Base-by-base conservation (phyloP, 37 sponge, comb jelly and placozoan species). In the Eunapius fragilis region DNA sequence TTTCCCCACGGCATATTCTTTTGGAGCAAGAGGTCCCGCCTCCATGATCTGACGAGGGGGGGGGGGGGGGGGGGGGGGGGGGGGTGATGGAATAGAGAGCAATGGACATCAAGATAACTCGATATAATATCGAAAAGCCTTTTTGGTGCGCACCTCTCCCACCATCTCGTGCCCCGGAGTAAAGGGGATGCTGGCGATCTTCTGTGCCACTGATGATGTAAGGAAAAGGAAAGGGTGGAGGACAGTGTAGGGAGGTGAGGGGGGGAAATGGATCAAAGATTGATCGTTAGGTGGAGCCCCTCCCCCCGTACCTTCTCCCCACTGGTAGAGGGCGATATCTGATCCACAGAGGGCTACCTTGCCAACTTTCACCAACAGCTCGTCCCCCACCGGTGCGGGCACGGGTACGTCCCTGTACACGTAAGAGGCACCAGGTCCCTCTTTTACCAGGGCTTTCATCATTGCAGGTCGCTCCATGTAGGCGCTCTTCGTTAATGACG, bases 161-260 rank as follows among this genome's bases (percentile, higher is more conserved):
- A 96, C 94, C 67, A 86, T 82, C 82, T 96, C 97, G 71, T 96
- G 97, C 67, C 97, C 97, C 73, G 97, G 94, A 19, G 92, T 96
- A 82, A 96, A 96, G 0, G 97, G 97, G 36, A 89, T 72, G 12
- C 67, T 86, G 25, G 92, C 94, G 34, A 96, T 90, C 25, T 77
- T 86, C 47, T 94, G 70, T 23, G 97, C 97, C 72, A 92, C 92
- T 95, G 86, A 6, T 37, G 69, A 77, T n/a, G n/a, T n/a, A n/a
- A n/a, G n/a, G n/a, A n/a, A n/a, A n/a, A n/a, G n/a, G n/a, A n/a
- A n/a, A n/a, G n/a, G 6, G 58, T 7, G 27, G 76, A 33, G 67
- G 25, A 24, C 17, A 76, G 25, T 4, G 50, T 45, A 11, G 47
- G 47, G 47, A 45, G 47, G 47, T 11, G 9, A 9, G 47, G 9